Base-by-base conservation (phyloP, 2,797 vertebrate species). In the Enteromius unitaeniatus region DNA sequence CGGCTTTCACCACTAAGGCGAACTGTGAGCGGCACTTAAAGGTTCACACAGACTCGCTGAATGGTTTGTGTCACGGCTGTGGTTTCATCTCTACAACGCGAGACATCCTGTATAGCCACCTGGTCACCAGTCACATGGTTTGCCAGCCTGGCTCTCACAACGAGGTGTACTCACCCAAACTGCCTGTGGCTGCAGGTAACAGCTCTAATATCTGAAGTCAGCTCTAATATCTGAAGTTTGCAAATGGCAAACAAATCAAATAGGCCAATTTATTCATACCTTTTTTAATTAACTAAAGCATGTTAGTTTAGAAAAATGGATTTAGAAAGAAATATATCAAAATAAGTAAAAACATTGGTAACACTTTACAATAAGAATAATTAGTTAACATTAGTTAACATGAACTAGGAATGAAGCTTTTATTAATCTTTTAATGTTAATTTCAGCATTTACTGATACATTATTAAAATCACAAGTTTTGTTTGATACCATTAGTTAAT, bases 1-100 rank as follows among this genome's bases (percentile, higher is more conserved):
- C 98, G 0, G 98, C 98, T 85, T 99, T 99, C 92, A 99, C 98
- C 93, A 99, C 98, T 0, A 99, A 99, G 93, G 98, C 98, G 81
- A 99, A 99, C 94, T 99, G 98, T 1, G 98, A 99, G 92, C 96
- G 98, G 6, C 98, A 99, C 91, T 96, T 99, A 8, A 99, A 99
- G 91, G 98, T 99, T 31, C 98, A 99, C 94, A 99, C 97, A 0
- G 98, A 99, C 95, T 97, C 96, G 0, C 92, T 98, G 86, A 99
- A 95, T 0, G 98, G 98, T 89, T 91, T 98, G 81, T 99, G 98
- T 89, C 97, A 98, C 51, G 97, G 97, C 90, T 99, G 98, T 0
- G 98, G 97, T 85, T 99, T 99, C 83, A 93, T 98, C 90, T 99
- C 97, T 88, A 98, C 97, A 86, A 99, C 97, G 0, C 93, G 97